Percentiles rank a stretch among this genome's conserved stretches.
Evolutionary conservation across 2,888 invertebrate genomes (phyloP).

Genomic region (Autographa gamma): DNA sequence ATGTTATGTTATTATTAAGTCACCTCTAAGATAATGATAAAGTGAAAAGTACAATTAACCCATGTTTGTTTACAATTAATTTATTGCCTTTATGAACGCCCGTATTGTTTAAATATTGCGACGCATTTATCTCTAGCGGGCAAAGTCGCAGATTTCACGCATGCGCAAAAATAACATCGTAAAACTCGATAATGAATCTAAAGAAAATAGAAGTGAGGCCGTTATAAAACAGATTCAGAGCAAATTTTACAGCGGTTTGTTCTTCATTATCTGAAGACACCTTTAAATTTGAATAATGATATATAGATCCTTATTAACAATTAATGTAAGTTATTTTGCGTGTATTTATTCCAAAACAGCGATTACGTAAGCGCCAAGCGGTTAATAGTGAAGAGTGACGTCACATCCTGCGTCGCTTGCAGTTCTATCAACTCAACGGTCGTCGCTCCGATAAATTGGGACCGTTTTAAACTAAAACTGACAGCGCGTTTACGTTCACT

Average conservation of each 20-base stretch:
- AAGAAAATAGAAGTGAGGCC: neutral
- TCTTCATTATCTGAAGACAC: neutral
- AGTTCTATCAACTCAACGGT: conserved; percentile 50
- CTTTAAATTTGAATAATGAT: too few species aligned
- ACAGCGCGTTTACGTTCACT: conserved; percentile 40
- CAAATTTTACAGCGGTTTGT: neutral
- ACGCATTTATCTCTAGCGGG: neutral
- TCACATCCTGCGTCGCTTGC: conserved; percentile 57
- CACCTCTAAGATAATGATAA: neutral
- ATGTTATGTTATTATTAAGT: neutral
- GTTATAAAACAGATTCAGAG: neutral
- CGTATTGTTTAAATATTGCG: neutral
- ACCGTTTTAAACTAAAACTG: conserved; percentile 53
- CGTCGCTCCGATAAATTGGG: conserved; percentile 52
- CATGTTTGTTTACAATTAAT: neutral
- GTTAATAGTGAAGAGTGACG: conserved; percentile 56
- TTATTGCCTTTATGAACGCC: neutral
- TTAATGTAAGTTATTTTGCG: neutral
- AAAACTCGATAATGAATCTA: neutral
- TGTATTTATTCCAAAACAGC: conserved; percentile 14
- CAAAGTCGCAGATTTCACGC: neutral
- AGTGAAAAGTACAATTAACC: neutral
- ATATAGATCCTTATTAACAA: neutral
- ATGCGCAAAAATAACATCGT: neutral
- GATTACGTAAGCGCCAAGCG: conserved; percentile 38